Evolutionary conservation across 1,140 invertebrate genomes (phyloP), one percentile per base, ranked within the genome.

Genomic region (Acromyrmex heyeri): DNA sequence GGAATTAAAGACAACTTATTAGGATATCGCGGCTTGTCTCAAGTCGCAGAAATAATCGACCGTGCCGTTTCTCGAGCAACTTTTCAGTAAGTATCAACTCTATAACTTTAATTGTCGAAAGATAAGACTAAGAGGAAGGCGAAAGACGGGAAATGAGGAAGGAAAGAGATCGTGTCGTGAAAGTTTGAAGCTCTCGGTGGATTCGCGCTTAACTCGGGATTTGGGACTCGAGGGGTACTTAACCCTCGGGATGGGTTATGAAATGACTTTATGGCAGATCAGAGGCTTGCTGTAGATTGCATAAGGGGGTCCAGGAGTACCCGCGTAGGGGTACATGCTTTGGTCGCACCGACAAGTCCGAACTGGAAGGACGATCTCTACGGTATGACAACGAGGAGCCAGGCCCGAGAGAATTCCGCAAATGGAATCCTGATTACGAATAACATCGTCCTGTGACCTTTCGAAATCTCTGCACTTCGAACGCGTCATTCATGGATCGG

Each of bases 201-300:
- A 72, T 90, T 87, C 69, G 85, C 86, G 88, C 85, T 93, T 93
- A 93, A 93, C 92, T 92, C 91, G 91, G 93, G 93, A 94, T 94
- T 94, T 92, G 93, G 85, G 91, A 93, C 91, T 92, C 83, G 78
- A 87, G 91, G 77, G 92, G 92, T 93, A 92, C 93, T 94, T 94
- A 95, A 94, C 92, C 94, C 93, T 92, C 90, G 91, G 92, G 93
- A 94, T 92, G 92, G 93, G 92, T 94, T 95, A 95, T 94, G 93
- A 95, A 95, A 95, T 95, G 94, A 95, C 94, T 95, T 95, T 95
- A 95, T 95, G 94, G 93, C 91, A 95, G 94, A 95, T 95, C 94
- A 93, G 95, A 95, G 94, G 93, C 93, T 93, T 93, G 93, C 88
- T 92, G 93, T 93, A 93, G 93, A 95, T 95, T 95, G 92, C 93